Conservation (phyloP, 2,888 invertebrate genomes). For the Ormyrus nitidulus region DNA sequence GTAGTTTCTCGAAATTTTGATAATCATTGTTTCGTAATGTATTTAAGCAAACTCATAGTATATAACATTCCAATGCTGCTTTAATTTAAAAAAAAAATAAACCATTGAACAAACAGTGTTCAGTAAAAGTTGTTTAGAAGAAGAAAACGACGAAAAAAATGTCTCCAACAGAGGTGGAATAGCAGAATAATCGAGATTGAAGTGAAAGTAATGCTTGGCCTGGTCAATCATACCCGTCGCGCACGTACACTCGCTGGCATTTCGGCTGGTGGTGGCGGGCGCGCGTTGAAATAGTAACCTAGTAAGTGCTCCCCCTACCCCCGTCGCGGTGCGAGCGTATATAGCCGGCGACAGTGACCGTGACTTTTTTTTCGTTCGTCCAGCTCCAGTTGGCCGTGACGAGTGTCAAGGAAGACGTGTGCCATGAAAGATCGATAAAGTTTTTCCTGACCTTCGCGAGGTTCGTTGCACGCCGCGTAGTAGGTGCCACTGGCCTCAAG, state of each 20-base stretch:
- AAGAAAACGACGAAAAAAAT: no score
- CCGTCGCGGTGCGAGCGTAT: slow-evolving; percentile 55
- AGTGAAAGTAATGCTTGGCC: slow-evolving; percentile 41
- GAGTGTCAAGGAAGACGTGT: slow-evolving; percentile 22
- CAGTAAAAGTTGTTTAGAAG: no score
- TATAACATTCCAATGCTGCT: not conserved
- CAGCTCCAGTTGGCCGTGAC: slow-evolving; percentile 54
- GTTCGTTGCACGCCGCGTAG: not conserved
- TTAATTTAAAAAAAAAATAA: not conserved
- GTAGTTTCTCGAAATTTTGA: not conserved
- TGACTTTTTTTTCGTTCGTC: slow-evolving; percentile 61
- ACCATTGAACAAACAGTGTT: not conserved
- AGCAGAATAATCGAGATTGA: slow-evolving; percentile 1
- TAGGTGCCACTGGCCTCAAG: not conserved
- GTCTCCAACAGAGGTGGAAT: no score
- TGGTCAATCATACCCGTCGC: slow-evolving; percentile 7
- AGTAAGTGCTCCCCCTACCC: slow-evolving; percentile 66
- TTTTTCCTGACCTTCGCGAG: slow-evolving; percentile 36
- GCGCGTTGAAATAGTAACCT: slow-evolving; percentile 64
- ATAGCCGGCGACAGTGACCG: slow-evolving; percentile 62
- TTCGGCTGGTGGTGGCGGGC: slow-evolving; percentile 23
- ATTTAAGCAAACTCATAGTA: not conserved
- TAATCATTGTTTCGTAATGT: not conserved
- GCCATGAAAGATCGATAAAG: slow-evolving; percentile 13
- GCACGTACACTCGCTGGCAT: slow-evolving; percentile 3